Percentiles rank a stretch among this genome's conserved stretches.
Conservation (phyloP, 2,888 invertebrate species). For the Ernsta delagoae region DNA sequence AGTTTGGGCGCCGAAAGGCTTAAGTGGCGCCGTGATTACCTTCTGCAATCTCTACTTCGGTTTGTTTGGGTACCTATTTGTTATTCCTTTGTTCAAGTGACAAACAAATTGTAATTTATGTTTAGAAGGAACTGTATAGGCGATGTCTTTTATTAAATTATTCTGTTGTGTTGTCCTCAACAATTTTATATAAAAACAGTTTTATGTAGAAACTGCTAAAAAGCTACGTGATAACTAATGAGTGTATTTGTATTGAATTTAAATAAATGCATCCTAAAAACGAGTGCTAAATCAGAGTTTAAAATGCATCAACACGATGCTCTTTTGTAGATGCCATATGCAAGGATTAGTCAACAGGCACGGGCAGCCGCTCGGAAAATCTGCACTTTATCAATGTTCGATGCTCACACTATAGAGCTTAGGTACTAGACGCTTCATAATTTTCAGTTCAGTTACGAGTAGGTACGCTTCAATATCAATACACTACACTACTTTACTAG, state of each 20-base stretch:
- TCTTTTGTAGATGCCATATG: constrained; percentile 40
- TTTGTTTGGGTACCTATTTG: constrained; percentile 31
- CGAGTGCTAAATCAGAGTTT: constrained; percentile 46
- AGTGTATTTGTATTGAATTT: not conserved
- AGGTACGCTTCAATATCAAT: too few relatives aligned
- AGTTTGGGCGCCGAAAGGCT: constrained; percentile 72
- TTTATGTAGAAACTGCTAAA: too few relatives aligned
- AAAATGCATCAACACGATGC: constrained; percentile 50
- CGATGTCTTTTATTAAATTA: not conserved
- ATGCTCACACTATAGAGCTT: constrained; percentile 26
- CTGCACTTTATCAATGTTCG: constrained; percentile 30
- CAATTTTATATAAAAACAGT: too few relatives aligned
- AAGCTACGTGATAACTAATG: too few relatives aligned
- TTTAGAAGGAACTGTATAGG: not conserved
- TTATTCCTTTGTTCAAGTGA: constrained; percentile 23
- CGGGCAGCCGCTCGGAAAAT: constrained; percentile 29
- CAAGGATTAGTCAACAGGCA: constrained; percentile 31
- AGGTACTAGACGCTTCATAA: constrained; percentile 23
- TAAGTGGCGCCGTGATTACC: constrained; percentile 68
- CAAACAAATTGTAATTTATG: constrained; percentile 14
- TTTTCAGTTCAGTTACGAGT: too few relatives aligned
- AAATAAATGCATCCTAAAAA: not conserved
- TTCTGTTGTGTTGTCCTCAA: not conserved
- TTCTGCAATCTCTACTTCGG: constrained; percentile 41
- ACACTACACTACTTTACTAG: too few relatives aligned